Conservation (phyloP, 2,888 invertebrate species). For the Microplitis deprimator region DNA sequence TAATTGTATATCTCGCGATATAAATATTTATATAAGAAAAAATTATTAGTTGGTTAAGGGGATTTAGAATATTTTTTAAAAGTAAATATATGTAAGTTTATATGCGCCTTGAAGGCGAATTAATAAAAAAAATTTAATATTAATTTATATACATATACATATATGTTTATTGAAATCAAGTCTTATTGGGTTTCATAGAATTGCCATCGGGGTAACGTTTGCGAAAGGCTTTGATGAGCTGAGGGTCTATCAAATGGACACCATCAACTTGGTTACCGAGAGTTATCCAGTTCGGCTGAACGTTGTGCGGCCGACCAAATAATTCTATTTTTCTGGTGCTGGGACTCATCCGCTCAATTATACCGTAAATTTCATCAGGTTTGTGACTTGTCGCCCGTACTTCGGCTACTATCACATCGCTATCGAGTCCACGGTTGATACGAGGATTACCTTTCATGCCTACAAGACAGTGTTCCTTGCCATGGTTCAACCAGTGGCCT, state of each 20-base stretch:
- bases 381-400: slow-evolving; percentile 98
- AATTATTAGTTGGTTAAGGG: background rate
- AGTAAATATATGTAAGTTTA: background rate
- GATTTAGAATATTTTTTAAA: background rate
- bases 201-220: slow-evolving; percentile 94
- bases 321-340: slow-evolving; percentile 97
- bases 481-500: slow-evolving; percentile 99
- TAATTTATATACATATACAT: slow-evolving; percentile 8
- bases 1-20: background rate
- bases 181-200: slow-evolving; percentile 73
- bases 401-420: slow-evolving; percentile 98
- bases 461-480: slow-evolving; percentile 96
- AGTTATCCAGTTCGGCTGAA: slow-evolving; percentile 99
- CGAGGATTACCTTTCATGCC: slow-evolving; percentile 97
- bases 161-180: slow-evolving; percentile 44
- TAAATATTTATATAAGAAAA: background rate
- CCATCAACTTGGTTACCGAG: slow-evolving; percentile 98
- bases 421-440: slow-evolving; percentile 93
- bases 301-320: slow-evolving; percentile 97
- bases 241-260: slow-evolving; percentile 92
- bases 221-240: slow-evolving; percentile 89
- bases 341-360: slow-evolving; percentile 95
- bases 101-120: background rate
- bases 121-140: slow-evolving; percentile 28
- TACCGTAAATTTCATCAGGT: slow-evolving; percentile 98